Evolutionary conservation across 2,888 invertebrate genomes (phyloP), one percentile per base, ranked within the genome.

Genomic region (Ctenicera cuprea): DNA sequence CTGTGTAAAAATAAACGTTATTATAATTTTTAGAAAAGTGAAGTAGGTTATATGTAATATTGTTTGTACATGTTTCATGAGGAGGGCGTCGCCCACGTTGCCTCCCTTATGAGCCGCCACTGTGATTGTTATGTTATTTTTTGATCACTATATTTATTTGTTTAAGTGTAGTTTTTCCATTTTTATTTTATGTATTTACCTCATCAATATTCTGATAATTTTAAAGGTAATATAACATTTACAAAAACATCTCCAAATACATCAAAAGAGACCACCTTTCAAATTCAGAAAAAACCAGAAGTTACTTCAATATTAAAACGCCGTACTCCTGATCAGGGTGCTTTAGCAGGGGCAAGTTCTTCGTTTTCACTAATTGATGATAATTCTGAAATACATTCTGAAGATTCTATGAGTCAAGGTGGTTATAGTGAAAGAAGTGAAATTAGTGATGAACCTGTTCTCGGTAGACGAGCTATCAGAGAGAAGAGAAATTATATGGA

Each of bases 321-420:
- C 50, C 88, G 91, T 73, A 86, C 86, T 86, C 73, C 87, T 74
- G 83, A 90, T 83, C 84, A 90, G 80, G 89, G 88, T 57, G 89
- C 89, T 62, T 87, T 89, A 18, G 77, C 81, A 9, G 80, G 81
- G 86, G 88, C 88, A 18, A 88, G 88, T 86, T 88, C 82, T 83
- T 83, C 76, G 82, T 86, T 66, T 76, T 83, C 84, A 2, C 68
- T 84, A 38, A 77, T 82, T 11, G 90, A 90, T 71, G 87, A 87
- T 75, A 82, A 88, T 69, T 90, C 88, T 76, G 88, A 90, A 65
- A 88, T 88, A 41, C 89, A 89, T 76, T 93, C 93, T 0, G 93
- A 93, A 80, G 93, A 92, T 84, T 93, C 93, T 0, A 90, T 90
- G 41, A 93, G 93, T 81, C 90, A 93, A 84, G 91, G 92, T 70